phyloP scores from a whole-genome alignment of 2,113 vertebrate species.

The Numida meleagris region DNA sequence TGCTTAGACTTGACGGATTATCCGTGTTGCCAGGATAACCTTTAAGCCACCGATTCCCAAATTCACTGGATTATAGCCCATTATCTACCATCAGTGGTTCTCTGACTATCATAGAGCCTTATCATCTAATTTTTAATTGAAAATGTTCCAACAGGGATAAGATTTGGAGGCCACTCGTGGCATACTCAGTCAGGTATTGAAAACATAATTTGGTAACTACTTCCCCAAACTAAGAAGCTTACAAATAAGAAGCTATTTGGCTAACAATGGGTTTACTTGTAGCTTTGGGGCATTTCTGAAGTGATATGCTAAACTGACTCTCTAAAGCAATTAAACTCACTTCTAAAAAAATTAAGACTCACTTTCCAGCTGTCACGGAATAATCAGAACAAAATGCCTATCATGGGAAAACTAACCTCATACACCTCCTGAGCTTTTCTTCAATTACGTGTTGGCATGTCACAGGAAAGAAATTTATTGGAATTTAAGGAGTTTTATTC shows the following conservation, averaged over 20 bases:
- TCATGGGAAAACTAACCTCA: slow-evolving; percentile 34
- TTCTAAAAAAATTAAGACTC: slow-evolving; percentile 58
- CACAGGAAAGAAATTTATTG: slow-evolving; percentile 2
- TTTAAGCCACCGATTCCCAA: not conserved
- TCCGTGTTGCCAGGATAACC: not conserved
- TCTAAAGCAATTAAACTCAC: slow-evolving; percentile 69
- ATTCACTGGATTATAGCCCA: not conserved
- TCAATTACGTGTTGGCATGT: not conserved
- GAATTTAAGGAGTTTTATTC: slow-evolving; percentile 18
- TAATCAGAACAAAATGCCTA: slow-evolving; percentile 52
- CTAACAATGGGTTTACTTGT: slow-evolving; percentile 25
- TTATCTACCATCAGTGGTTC: not conserved
- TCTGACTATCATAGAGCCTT: not conserved
- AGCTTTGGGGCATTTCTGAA: slow-evolving; percentile 62
- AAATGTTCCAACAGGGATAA: slow-evolving; percentile 32
- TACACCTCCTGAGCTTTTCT: slow-evolving; percentile 39
- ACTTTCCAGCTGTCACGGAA: slow-evolving; percentile 46
- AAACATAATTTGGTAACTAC: slow-evolving; percentile 16
- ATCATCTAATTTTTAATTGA: slow-evolving; percentile 54
- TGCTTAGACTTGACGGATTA: not conserved
- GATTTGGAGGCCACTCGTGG: slow-evolving; percentile 20
- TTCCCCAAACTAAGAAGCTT: not conserved
- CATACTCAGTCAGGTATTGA: not conserved
- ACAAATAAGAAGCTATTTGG: slow-evolving; percentile 44
- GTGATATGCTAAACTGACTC: slow-evolving; percentile 53